Evolutionary conservation across 2,888 invertebrate species (phyloP), one percentile per base, ranked within the genome.

Genomic region (Melanophora roralis): DNA sequence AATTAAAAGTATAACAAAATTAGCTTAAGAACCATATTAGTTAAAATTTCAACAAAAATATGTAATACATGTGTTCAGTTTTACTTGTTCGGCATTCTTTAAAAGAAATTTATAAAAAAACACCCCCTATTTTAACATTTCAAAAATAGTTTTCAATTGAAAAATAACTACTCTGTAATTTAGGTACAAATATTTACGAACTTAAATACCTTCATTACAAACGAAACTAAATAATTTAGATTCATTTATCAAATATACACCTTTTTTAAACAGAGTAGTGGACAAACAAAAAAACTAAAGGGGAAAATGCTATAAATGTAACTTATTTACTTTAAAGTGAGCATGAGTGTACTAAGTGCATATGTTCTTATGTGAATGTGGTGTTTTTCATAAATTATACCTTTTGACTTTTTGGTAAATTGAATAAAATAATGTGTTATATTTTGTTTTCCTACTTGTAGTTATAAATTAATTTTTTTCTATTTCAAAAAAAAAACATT

Each of bases 211-310:
- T 75, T 69, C 75, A 67, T 71, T 60, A 71, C n/a, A 59, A 59
- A 27, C 27, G 27, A 34, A 55, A 57, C 19, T n/a, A 57, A 38
- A 49, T 21, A 57, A 47, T 72, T 67, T 68, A 72, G 67, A 76
- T 67, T 76, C 80, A 80, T 76, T 80, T 80, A 80, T 80, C 76
- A 73, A 73, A 73, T 73, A 43, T 64, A 75, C 79, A 79, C 79
- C 79, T 71, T 60, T 51, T 68, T 38, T 57, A 65, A 65, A 53
- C 65, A 59, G n/a, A 43, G 65, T n/a, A n/a, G 27, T 23, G 11
- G 43, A 27, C 4, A 38, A 38, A 2, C 1, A 27, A 27, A 27
- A 27, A 27, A 53, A 9, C 12, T 8, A 53, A 72, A 36, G 9
- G 5, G 6, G 8, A 45, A 53, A 53, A 62, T 34, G 43, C 36